phyloP scores from a whole-genome alignment of 2,113 vertebrate genomes.

The Varanus komodoensis region DNA sequence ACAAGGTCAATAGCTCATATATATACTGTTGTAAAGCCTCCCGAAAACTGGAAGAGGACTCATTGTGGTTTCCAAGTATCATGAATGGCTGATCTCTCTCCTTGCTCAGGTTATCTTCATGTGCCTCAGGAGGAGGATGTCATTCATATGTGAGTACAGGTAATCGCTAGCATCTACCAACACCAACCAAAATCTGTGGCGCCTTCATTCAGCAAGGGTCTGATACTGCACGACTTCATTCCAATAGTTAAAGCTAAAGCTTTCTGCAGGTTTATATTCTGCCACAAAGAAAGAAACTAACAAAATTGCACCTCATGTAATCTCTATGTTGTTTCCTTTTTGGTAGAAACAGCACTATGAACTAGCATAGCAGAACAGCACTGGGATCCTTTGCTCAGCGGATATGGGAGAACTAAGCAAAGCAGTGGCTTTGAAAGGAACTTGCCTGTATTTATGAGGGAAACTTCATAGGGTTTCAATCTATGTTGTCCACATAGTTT shows the following conservation, averaged over 20 bases:
- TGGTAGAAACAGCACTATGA: neutral
- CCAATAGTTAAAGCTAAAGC: neutral
- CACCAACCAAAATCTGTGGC: neutral
- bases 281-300: slow-evolving; percentile 7
- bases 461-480: neutral
- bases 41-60: neutral
- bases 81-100: neutral
- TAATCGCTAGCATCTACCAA: neutral
- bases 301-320: neutral
- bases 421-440: neutral
- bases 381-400: slow-evolving; percentile 11
- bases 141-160: neutral
- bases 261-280: neutral
- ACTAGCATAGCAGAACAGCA: neutral
- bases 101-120: neutral
- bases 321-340: neutral
- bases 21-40: neutral
- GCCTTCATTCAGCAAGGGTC: neutral
- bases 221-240: neutral
- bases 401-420: neutral
- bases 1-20: neutral
- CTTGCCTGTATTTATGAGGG: slow-evolving; percentile 17
- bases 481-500: neutral
- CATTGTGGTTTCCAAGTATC: neutral
- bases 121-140: neutral